Conservation (phyloP, 1,140 invertebrate genomes). For the Drosophila bifasciata region DNA sequence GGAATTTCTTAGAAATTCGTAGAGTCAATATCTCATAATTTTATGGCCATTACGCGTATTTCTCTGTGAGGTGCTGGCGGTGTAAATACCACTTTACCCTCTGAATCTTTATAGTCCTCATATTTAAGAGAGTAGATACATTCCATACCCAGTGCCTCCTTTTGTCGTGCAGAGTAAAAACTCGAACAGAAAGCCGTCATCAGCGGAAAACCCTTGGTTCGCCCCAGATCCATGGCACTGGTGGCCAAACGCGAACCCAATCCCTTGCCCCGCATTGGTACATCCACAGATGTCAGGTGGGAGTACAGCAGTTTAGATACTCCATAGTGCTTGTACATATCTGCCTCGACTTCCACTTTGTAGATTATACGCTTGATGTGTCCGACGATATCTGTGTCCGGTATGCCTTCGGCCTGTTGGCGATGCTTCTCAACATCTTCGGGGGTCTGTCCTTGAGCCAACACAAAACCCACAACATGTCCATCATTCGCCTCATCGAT, state of each 20-base stretch:
- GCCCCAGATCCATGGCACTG: constrained; percentile 43
- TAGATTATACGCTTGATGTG: constrained; percentile 16
- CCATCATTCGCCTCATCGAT: constrained; percentile 11
- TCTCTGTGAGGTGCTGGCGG: constrained; percentile 38
- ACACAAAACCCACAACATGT: constrained; percentile 45
- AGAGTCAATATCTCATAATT: too few relatives aligned
- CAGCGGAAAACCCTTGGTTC: constrained; percentile 35
- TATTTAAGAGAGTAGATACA: constrained; percentile 31
- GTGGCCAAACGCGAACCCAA: constrained; percentile 38
- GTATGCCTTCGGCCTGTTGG: constrained; percentile 20
- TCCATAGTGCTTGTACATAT: constrained; percentile 38
- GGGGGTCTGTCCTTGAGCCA: constrained; percentile 4
- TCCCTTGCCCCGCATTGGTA: constrained; percentile 40
- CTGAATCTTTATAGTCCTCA: constrained; percentile 38
- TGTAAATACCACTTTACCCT: constrained; percentile 40
- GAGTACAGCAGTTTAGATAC: constrained; percentile 45
- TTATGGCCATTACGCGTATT: background rate
- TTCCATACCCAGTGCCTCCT: constrained; percentile 47
- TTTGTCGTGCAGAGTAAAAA: constrained; percentile 48
- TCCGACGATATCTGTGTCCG: constrained; percentile 6
- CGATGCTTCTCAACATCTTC: constrained; percentile 47
- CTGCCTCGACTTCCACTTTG: constrained; percentile 30
- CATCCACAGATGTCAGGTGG: constrained; percentile 37
- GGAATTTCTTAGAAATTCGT: too few relatives aligned
- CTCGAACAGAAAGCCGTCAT: constrained; percentile 51